Base-by-base conservation (phyloP, 1,140 invertebrate species). In the Solenopsis invicta region DNA sequence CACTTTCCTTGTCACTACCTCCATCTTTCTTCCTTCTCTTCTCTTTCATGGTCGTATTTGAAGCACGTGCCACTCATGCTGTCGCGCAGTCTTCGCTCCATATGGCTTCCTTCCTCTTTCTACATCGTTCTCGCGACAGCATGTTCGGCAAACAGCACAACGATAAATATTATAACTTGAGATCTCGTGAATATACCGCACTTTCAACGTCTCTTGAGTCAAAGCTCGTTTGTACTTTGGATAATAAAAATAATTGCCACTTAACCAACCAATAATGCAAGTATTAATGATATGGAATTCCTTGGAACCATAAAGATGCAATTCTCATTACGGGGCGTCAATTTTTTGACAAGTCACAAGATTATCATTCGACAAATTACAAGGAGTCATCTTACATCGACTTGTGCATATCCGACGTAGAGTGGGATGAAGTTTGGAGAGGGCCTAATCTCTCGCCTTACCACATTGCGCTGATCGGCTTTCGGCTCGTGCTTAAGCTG, bases 131-230 rank as follows among this genome's bases (percentile, higher is more conserved):
- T 80, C 78, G 37, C 75, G 54, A 75, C 80, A 72, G 52, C 76
- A n/a, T 67, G 45, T 87, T 71, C 85, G 62, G 64, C 81, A 62
- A 69, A 61, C 37, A 67, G 78, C 88, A 5, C 50, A 54, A 89
- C 76, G 89, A 92, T 91, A 91, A 92, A 92, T 92, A 90, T 90
- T 81, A 84, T 87, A 90, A 92, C 80, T 78, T 56, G 88, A 85
- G 80, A 88, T 76, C 84, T 61, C 81, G 86, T 87, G 72, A 82
- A 92, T 87, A 75, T 76, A 74, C 86, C 74, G 67, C 78, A 74
- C 71, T 86, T 76, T 74, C 64, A 74, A 90, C 80, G 75, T 81
- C 59, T 88, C 85, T 64, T 88, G 54, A 61, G 48, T 16, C 13
- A 81, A 88, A 82, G 24, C 13, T 8, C 52, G 34, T 54, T 24